Evolutionary conservation across 2,797 vertebrate species (phyloP).

Genomic region (Thripadectes ignobilis): DNA sequence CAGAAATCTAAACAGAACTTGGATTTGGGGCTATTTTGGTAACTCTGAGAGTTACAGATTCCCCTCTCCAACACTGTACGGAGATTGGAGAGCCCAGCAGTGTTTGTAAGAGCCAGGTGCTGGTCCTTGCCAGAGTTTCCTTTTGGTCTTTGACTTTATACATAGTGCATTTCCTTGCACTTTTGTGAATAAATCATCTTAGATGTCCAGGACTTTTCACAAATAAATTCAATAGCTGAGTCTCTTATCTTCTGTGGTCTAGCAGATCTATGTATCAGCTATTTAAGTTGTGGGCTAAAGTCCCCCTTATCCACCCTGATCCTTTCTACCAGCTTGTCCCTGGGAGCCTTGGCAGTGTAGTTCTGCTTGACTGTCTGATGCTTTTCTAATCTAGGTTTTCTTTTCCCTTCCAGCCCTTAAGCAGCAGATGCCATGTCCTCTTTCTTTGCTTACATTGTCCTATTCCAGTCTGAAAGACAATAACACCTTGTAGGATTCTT

Average conservation of each 20-base stretch:
- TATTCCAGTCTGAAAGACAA: not conserved
- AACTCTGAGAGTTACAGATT: not conserved
- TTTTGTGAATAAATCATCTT: not conserved
- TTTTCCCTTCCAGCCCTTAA: not conserved
- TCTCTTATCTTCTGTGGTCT: not conserved
- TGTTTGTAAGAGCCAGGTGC: not conserved
- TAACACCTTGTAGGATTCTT: not conserved
- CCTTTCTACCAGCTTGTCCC: not conserved
- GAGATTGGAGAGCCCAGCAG: not conserved
- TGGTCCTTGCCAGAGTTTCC: not conserved
- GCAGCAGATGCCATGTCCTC: not conserved
- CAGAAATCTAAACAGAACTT: not conserved
- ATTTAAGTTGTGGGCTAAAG: not conserved
- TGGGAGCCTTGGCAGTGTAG: not conserved
- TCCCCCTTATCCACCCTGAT: not conserved
- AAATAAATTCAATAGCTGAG: not conserved
- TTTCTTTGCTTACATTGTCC: not conserved
- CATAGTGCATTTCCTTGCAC: not conserved
- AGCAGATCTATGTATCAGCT: not conserved
- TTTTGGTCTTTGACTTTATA: not conserved
- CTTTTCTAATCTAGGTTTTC: not conserved
- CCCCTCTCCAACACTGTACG: rapidly evolving
- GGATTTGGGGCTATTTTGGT: not conserved
- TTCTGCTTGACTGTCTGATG: not conserved
- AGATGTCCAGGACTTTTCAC: not conserved